These are phyloP conservation scores for Protobothrops flavoviridis DNA, from an alignment of 2,113 vertebrate species.

Conservation along the genomic window DNA sequence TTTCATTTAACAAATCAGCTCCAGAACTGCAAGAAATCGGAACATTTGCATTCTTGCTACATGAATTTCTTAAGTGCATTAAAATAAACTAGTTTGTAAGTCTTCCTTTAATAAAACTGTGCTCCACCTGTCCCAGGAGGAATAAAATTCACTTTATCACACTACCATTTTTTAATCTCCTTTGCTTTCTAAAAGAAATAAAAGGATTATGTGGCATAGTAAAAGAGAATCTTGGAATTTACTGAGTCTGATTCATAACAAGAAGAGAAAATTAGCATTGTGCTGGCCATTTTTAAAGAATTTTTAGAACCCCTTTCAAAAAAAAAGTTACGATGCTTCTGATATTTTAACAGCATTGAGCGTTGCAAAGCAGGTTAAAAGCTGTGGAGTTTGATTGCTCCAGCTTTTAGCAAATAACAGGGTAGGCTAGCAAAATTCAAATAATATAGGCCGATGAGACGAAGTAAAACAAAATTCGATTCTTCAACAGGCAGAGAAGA, in stretches of 20 bases:
- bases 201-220: neutral
- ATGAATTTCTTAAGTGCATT: neutral
- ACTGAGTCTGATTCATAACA: conserved; percentile 13
- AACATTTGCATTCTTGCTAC: neutral
- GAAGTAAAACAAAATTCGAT: conserved; percentile 22
- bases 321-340: neutral
- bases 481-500: neutral
- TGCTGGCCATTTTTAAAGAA: conserved; percentile 18
- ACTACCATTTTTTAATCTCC: neutral
- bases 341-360: conserved; percentile 33
- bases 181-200: neutral
- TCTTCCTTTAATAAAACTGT: neutral
- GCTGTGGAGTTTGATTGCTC: conserved; percentile 52
- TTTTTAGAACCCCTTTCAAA: conserved; percentile 31
- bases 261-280: conserved; percentile 62
- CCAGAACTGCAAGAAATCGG: neutral
- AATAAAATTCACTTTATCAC: neutral
- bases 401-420: conserved; percentile 47
- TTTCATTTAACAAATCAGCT: neutral
- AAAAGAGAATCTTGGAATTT: conserved; percentile 18
- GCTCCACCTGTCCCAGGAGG: neutral
- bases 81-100: neutral
- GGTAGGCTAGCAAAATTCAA: conserved; percentile 22
- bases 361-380: conserved; percentile 66
- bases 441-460: neutral